These are phyloP conservation scores for Glossosoma conforme DNA, from an alignment of 1,140 invertebrate species.

Conservation along the genomic window DNA sequence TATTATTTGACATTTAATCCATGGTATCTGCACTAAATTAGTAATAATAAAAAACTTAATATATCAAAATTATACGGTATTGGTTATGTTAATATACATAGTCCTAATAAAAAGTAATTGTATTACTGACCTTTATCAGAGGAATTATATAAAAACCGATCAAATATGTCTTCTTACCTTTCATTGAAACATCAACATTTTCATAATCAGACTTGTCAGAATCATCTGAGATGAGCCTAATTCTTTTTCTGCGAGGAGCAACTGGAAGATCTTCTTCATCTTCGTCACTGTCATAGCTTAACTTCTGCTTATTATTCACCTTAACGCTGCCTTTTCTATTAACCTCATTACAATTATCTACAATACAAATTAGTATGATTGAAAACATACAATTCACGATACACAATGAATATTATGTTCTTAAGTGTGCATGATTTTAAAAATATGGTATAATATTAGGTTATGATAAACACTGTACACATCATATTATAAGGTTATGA, in stretches of 20 bases:
- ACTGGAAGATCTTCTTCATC: slow-evolving; percentile 40
- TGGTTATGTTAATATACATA: no score
- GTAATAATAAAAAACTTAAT: no score
- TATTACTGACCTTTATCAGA: no score
- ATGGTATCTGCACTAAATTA: no score
- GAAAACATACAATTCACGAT: neutral
- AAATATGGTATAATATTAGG: neutral
- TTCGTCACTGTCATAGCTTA: slow-evolving; percentile 33
- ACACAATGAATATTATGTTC: neutral
- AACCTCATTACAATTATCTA: slow-evolving; percentile 3
- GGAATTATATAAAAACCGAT: no score
- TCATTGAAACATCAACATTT: slow-evolving; percentile 48
- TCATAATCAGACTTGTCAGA: slow-evolving; percentile 46
- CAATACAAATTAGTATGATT: neutral
- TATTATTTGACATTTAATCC: no score
- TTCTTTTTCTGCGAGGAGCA: slow-evolving; percentile 38
- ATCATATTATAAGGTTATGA: no score
- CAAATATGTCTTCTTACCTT: no score
- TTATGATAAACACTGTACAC: no score
- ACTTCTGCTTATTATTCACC: slow-evolving; percentile 33
- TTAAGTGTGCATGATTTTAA: neutral
- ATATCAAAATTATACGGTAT: no score
- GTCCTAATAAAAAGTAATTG: no score
- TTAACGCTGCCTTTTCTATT: slow-evolving; percentile 5
- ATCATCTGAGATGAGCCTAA: slow-evolving; percentile 44